Conservation (phyloP, 2,888 invertebrate species). For the Lithophane ornitopus region DNA sequence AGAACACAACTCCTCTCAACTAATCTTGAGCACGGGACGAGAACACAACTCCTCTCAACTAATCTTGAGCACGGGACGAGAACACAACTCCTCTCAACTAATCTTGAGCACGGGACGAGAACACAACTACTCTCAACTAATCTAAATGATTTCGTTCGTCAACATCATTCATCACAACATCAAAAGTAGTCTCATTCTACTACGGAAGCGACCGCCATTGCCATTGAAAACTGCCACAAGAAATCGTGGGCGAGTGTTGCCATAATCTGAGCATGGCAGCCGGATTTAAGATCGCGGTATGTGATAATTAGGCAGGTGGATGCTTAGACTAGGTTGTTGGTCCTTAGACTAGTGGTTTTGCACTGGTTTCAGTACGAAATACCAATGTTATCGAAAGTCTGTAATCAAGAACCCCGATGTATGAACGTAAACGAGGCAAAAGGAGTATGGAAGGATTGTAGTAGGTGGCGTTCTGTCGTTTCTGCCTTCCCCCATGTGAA, state of each 20-base stretch:
- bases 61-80: conserved; percentile 24
- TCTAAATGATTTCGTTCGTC: conserved; percentile 24
- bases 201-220: conserved; percentile 23
- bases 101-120: conserved; percentile 35
- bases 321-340: too few species aligned
- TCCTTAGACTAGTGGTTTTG: conserved; percentile 7
- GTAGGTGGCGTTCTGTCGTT: too few species aligned
- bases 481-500: too few species aligned
- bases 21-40: conserved; percentile 25
- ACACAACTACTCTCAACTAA: conserved; percentile 17
- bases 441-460: too few species aligned
- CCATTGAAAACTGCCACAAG: conserved; percentile 12
- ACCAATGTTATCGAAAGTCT: neutral
- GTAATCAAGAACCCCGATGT: neutral
- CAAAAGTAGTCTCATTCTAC: neutral
- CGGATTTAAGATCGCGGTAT: neutral
- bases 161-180: conserved; percentile 28
- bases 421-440: too few species aligned
- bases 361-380: neutral
- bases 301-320: conserved; percentile 25
- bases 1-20: conserved; percentile 16
- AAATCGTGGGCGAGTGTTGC: conserved; percentile 25
- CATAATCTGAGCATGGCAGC: conserved; percentile 15
- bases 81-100: conserved; percentile 19
- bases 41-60: conserved; percentile 13